Base-by-base conservation (phyloP, 2,797 vertebrate genomes). In the Coranthus polyacanthus region DNA sequence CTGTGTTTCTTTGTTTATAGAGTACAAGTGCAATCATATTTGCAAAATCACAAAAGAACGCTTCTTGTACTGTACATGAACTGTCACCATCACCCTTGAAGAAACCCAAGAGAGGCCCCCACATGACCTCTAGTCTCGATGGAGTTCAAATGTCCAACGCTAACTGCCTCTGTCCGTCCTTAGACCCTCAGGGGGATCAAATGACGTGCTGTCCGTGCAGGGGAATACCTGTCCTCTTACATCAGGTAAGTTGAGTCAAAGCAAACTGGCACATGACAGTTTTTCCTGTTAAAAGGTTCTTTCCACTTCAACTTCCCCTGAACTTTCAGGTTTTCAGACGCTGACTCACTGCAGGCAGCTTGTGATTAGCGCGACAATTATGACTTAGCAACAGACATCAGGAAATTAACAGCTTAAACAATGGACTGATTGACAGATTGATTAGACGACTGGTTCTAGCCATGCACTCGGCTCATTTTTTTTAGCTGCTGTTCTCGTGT, bases 251-350 rank as follows among this genome's bases (percentile, higher is more conserved):
- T 26, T 16, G 20, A 21, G 17, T 41, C 50, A 2, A 32, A 54
- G 47, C 34, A 47, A 78, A 51, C 58, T n/a, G 49, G 56, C 41
- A 38, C 17, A 43, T 81, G 68, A 72, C 59, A 32, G 29, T 20
- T 86, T 88, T 81, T 74, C 36, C 29, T 77, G 54, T 47, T 82
- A 88, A 88, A 89, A 90, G 92, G 92, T 93, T 89, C 88, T 92
- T 92, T 92, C 91, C 91, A 92, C 8, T 20, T 72, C 68, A 88
- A 86, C 78, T 90, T 87, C 88, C 88, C 89, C 84, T 76, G 21
- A 69, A 68, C 72, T 34, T 50, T 83, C 83, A 64, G 54, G 42
- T 83, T 78, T 71, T 65, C 56, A 80, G 66, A 72, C 49, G 22
- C 18, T 81, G 72, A 81, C 53, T 83, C 79, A 85, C 24, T 5